Percentiles rank a stretch among this genome's conserved stretches.
These are phyloP conservation scores for Dendrocincla fuliginosa DNA, from an alignment of 2,797 vertebrate genomes.

Conservation along the genomic window DNA sequence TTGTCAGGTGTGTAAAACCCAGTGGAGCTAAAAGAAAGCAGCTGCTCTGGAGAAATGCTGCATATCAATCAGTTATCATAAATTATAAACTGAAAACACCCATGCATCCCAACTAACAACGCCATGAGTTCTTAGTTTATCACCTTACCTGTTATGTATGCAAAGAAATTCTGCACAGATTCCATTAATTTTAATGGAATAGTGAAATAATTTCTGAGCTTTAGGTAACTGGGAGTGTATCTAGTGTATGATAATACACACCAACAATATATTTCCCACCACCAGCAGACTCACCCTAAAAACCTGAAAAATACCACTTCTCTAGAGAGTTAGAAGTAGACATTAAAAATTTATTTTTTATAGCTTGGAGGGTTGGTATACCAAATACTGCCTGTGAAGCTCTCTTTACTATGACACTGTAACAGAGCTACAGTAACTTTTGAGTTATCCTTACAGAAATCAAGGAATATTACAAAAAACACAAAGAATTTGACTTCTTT, in stretches of 20 bases:
- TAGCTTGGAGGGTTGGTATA: neutral
- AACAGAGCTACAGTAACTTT: neutral
- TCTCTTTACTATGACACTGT: neutral
- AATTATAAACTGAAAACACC: neutral
- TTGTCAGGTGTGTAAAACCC: neutral
- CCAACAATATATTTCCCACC: neutral
- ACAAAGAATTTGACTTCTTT: neutral
- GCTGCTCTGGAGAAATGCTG: neutral
- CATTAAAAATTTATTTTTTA: neutral
- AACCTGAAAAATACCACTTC: neutral
- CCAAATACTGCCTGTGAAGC: neutral
- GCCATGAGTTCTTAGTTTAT: neutral
- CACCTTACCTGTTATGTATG: neutral
- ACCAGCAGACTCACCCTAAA: neutral
- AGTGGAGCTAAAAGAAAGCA: neutral
- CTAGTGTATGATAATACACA: accelerated
- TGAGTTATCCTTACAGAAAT: neutral
- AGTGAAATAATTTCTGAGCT: neutral
- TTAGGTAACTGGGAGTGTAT: neutral
- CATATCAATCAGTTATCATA: neutral
- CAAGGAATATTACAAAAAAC: neutral
- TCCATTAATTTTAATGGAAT: neutral
- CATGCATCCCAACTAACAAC: neutral
- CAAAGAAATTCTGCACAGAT: neutral
- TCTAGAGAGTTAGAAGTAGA: neutral